A percentile compares a stretch with the other conserved stretches of the same genome.
phyloP scores from a whole-genome alignment of 2,113 vertebrate species.

The Turnix velox region DNA sequence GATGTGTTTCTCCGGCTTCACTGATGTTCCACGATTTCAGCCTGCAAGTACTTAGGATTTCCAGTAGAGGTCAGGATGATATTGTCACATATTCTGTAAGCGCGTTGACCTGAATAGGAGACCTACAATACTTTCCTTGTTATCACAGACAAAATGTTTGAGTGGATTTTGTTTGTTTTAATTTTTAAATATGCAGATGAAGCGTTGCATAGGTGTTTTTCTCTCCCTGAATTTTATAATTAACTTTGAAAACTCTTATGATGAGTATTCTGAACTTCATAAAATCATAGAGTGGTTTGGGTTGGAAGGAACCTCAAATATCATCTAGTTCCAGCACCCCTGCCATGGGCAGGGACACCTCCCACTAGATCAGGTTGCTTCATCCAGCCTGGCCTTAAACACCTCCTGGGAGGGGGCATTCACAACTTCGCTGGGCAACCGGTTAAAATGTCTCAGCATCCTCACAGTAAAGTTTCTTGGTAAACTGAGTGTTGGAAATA shows the following conservation, averaged over 20 bases:
- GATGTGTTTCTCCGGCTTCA: background rate
- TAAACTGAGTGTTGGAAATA: background rate
- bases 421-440: too few relatives aligned
- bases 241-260: background rate
- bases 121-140: background rate
- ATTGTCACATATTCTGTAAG: constrained; percentile 33
- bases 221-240: background rate
- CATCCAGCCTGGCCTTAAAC: too few relatives aligned
- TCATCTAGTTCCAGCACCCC: too few relatives aligned
- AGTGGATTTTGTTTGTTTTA: constrained; percentile 1
- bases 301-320: too few relatives aligned
- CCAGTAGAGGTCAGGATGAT: constrained; percentile 65
- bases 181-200: background rate
- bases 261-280: background rate
- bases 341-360: too few relatives aligned
- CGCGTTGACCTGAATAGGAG: background rate
- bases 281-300: too few relatives aligned
- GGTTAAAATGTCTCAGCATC: too few relatives aligned
- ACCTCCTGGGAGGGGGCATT: too few relatives aligned
- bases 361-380: too few relatives aligned
- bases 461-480: too few relatives aligned
- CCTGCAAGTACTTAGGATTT: constrained; percentile 2
- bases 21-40: background rate
- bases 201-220: background rate
- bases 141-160: background rate